Evolutionary conservation across 2,113 vertebrate species (phyloP).

Genomic region (Bos indicus): DNA sequence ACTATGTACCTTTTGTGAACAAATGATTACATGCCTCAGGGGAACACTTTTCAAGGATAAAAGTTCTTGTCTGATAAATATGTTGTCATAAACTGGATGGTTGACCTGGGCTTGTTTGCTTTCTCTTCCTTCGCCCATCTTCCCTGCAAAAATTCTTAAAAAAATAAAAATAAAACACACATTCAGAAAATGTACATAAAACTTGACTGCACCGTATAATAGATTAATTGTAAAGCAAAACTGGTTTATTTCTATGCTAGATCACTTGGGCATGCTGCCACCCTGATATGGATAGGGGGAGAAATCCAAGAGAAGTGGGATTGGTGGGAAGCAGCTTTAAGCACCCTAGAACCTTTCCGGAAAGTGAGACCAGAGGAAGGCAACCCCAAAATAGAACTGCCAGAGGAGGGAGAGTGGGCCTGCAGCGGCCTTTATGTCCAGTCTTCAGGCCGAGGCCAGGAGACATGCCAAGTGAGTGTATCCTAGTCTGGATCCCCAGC

Average conservation of each 20-base stretch:
- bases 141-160: not conserved
- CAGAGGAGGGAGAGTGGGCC: not conserved
- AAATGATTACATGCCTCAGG: not conserved
- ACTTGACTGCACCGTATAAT: not conserved
- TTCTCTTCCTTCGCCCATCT: not conserved
- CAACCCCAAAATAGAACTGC: not conserved
- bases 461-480: not conserved
- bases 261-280: not conserved
- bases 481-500: not conserved
- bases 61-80: not conserved
- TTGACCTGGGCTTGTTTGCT: not conserved
- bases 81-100: conserved; percentile 8
- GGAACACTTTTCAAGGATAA: not conserved
- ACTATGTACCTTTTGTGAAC: not conserved
- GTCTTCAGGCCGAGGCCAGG: not conserved
- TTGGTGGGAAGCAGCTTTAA: not conserved
- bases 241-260: not conserved
- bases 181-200: not conserved
- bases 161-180: not conserved
- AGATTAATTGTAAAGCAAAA: conserved; percentile 10
- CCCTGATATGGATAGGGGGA: not conserved
- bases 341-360: not conserved
- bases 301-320: not conserved
- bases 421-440: not conserved
- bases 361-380: not conserved